Evolutionary conservation across 2,113 vertebrate species (phyloP), one percentile per base, ranked within the genome.

Genomic region (Chunga burmeisteri): DNA sequence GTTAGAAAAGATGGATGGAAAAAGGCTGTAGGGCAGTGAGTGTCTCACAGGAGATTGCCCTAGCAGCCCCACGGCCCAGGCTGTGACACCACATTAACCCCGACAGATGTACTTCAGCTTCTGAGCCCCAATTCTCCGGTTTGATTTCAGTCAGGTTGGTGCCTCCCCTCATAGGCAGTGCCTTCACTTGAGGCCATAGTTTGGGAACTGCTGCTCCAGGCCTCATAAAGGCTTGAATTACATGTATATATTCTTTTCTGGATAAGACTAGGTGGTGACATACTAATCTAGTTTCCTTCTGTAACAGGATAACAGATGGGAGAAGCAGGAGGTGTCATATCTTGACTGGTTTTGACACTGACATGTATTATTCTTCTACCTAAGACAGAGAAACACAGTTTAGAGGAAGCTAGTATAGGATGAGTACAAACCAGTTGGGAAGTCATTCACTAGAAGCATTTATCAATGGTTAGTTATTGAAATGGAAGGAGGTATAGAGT

Each of bases 271-370:
- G 46, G 67, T 80, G 27, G 62, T 93, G 87, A 88, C 65, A 72
- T 44, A 96, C 87, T 93, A 93, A 84, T 94, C 92, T 82, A 82
- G 73, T 90, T 94, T 94, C 58, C 63, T 92, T 94, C 85, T 90
- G 66, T 14, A 71, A 58, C 46, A 83, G 62, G 34, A 11, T 80
- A 96, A 93, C 94, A 97, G 92, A 96, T 94, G 93, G 96, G 58
- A 95, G 62, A 96, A 94, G 61, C 92, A 95, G 92, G 42, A 97
- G 93, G 94, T 92, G 92, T 94, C 90, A 62, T 85, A 70, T 73
- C 87, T 95, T 82, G 38, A 65, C 78, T 79, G 74, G 1, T 91
- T 95, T 85, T 87, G 81, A 94, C 66, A 73, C 32, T 80, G 78
- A 90, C 46, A 53, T 21, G 65, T 81, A 47, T 84, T 96, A 93